Evolutionary conservation across 2,797 vertebrate genomes (phyloP).

Genomic region (Tinamus major): DNA sequence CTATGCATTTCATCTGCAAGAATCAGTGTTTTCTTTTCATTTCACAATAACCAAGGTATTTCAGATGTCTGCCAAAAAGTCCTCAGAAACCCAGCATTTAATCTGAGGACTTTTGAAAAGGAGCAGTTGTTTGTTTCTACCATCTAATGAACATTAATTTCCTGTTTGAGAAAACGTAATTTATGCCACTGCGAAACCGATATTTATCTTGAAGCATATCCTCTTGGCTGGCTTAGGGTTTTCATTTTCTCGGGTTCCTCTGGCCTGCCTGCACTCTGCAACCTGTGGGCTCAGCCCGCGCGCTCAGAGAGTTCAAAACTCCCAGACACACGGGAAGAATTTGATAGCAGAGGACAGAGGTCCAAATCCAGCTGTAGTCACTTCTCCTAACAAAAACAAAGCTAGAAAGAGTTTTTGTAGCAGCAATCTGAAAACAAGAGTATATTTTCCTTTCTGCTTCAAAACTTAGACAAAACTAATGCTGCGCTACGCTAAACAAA

Average conservation of each 20-base stretch:
- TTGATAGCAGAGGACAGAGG: background rate
- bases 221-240: conserved; percentile 63
- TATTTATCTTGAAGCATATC: conserved; percentile 70
- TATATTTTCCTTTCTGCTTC: conserved; percentile 40
- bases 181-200: conserved; percentile 71
- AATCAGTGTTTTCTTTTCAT: conserved; percentile 71
- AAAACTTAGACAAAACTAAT: conserved; percentile 53
- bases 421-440: conserved; percentile 22
- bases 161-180: conserved; percentile 69
- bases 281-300: background rate
- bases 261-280: background rate
- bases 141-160: conserved; percentile 76
- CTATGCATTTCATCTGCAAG: conserved; percentile 35
- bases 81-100: conserved; percentile 44
- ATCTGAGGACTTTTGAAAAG: conserved; percentile 55
- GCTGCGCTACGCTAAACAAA: conserved; percentile 59
- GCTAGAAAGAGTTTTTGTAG: conserved; percentile 20
- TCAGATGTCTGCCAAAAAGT: conserved; percentile 52
- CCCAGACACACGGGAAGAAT: background rate
- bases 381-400: conserved; percentile 21
- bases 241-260: conserved; percentile 59
- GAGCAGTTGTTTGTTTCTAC: conserved; percentile 57
- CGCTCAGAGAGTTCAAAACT: background rate
- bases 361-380: background rate
- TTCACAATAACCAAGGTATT: conserved; percentile 69